These are phyloP conservation scores for Achatina immaculata DNA, from an alignment of 1,140 invertebrate species.

Conservation along the genomic window DNA sequence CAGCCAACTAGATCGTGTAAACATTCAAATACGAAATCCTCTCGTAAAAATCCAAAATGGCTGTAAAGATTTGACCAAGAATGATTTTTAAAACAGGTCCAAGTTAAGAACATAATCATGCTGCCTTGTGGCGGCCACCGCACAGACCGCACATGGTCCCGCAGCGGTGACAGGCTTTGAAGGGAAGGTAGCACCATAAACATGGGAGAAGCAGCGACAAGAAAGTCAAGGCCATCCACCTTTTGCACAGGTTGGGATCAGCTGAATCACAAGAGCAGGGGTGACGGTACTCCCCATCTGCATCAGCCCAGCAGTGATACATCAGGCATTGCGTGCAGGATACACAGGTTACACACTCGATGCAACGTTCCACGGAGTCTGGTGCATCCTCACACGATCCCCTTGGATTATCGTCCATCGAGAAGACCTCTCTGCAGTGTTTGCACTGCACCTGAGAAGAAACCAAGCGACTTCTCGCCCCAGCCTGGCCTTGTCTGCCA, in stretches of 20 bases:
- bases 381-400: slow-evolving; percentile 91
- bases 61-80: not conserved
- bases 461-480: slow-evolving; percentile 42
- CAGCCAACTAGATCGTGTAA: not conserved
- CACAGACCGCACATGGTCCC: slow-evolving; percentile 83
- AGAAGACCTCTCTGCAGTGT: slow-evolving; percentile 73
- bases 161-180: slow-evolving; percentile 86
- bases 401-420: slow-evolving; percentile 82
- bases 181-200: slow-evolving; percentile 91
- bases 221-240: slow-evolving; percentile 87
- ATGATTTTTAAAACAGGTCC: not conserved
- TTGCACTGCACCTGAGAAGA: slow-evolving; percentile 66
- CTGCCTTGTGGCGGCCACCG: slow-evolving; percentile 85
- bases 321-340: slow-evolving; percentile 85
- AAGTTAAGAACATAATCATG: slow-evolving; percentile 50
- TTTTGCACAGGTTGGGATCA: slow-evolving; percentile 66
- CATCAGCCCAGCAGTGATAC: slow-evolving; percentile 91
- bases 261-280: slow-evolving; percentile 70
- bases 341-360: slow-evolving; percentile 87
- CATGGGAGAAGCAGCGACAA: slow-evolving; percentile 91
- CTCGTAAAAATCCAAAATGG: not conserved
- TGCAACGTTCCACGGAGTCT: slow-evolving; percentile 83
- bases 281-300: slow-evolving; percentile 75
- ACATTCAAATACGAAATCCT: too few species aligned
- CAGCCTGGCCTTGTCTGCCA: slow-evolving; percentile 1